phyloP scores from a whole-genome alignment of 2,113 vertebrate genomes.

The Alethe castanea region DNA sequence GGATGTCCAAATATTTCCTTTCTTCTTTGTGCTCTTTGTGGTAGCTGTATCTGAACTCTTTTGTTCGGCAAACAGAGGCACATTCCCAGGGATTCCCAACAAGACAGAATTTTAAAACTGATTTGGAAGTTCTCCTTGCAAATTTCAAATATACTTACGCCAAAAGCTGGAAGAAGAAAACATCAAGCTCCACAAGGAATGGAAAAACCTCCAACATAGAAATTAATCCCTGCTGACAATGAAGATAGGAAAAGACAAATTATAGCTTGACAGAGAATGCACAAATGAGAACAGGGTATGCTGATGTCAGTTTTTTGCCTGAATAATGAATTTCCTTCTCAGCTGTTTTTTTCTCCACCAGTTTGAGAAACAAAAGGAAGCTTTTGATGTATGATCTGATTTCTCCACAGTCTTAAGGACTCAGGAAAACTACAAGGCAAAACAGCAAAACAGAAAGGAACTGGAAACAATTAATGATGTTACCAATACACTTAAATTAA shows the following conservation, averaged over 20 bases:
- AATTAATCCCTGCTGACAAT: slow-evolving; percentile 9
- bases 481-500: background rate
- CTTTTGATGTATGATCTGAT: slow-evolving; percentile 9
- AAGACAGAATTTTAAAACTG: background rate
- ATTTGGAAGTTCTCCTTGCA: background rate
- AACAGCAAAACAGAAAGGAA: background rate
- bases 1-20: background rate
- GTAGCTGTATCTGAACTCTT: background rate
- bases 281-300: slow-evolving; percentile 17
- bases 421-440: background rate
- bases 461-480: background rate
- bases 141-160: background rate
- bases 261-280: slow-evolving; percentile 7
- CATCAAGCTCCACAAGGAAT: background rate
- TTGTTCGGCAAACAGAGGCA: background rate
- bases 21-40: background rate
- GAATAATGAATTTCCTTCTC: background rate
- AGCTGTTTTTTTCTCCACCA: background rate
- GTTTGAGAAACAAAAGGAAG: background rate
- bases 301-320: background rate
- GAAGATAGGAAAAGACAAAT: slow-evolving; percentile 1
- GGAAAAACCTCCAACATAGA: background rate
- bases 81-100: background rate
- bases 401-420: background rate
- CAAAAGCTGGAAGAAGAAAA: background rate